These are phyloP conservation scores for Silurus glanis DNA, from an alignment of 2,113 vertebrate species.

Conservation along the genomic window DNA sequence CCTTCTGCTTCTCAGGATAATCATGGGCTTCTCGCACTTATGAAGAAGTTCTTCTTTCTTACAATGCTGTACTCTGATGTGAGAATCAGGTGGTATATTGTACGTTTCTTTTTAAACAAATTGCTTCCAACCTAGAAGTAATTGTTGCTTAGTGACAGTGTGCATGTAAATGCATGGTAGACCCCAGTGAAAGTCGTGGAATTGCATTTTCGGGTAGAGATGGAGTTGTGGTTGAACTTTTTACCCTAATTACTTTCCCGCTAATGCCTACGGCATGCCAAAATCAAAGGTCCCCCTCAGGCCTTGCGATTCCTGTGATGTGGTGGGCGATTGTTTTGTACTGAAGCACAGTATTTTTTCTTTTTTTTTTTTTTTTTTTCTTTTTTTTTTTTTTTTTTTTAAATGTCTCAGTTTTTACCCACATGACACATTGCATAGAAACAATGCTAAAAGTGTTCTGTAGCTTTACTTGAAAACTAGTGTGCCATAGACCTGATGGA, in stretches of 20 bases:
- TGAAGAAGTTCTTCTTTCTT: neutral
- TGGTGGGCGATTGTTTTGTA: constrained; percentile 88
- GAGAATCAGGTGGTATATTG: constrained; percentile 17
- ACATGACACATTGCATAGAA: constrained; percentile 87
- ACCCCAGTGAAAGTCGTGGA: constrained; percentile 79
- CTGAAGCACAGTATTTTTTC: constrained; percentile 68
- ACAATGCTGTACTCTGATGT: constrained; percentile 52
- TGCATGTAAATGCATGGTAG: constrained; percentile 60
- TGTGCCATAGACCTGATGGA: constrained; percentile 57
- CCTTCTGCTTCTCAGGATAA: neutral
- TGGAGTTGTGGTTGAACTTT: constrained; percentile 91
- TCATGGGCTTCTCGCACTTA: neutral
- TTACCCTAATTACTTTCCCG: constrained; percentile 95
- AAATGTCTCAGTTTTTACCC: constrained; percentile 84
- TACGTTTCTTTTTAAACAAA: constrained; percentile 64
- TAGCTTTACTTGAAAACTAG: constrained; percentile 74
- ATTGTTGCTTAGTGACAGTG: constrained; percentile 77
- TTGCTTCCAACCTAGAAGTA: constrained; percentile 66
- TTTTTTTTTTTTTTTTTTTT: constrained; percentile 54
- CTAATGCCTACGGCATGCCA: constrained; percentile 90
- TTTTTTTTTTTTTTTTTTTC: constrained; percentile 24
- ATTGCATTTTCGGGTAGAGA: constrained; percentile 86
- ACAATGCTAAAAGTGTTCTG: constrained; percentile 87
- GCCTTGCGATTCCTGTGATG: constrained; percentile 88
- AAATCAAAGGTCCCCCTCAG: constrained; percentile 87